These are phyloP conservation scores for Cinclus cinclus DNA, from an alignment of 2,113 vertebrate genomes.

Conservation along the genomic window DNA sequence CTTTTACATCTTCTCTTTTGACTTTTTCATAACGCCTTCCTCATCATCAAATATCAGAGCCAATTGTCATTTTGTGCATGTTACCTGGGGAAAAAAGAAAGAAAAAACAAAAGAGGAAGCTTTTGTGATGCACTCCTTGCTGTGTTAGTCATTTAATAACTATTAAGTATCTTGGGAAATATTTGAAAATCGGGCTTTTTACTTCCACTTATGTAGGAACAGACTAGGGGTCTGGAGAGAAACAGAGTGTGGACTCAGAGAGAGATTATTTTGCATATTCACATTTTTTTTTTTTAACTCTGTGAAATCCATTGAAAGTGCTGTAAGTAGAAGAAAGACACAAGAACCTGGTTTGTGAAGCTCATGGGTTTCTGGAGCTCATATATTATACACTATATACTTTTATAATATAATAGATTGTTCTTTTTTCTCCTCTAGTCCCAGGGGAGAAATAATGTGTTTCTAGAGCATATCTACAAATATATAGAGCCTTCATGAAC, in stretches of 20 bases:
- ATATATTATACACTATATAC: too few species aligned
- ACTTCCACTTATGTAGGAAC: neutral
- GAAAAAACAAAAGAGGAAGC: fast-evolving
- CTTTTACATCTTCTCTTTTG: neutral
- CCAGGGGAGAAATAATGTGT: neutral
- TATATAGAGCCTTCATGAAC: neutral
- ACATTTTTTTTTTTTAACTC: neutral
- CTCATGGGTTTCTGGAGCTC: neutral
- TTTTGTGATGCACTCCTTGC: neutral
- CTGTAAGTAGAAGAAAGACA: neutral
- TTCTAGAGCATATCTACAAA: neutral
- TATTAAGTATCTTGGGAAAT: neutral
- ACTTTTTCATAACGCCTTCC: neutral
- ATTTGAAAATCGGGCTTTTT: neutral
- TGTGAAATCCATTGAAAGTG: neutral
- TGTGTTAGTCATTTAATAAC: neutral
- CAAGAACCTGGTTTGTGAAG: neutral
- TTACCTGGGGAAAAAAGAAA: fast-evolving
- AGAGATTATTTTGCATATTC: neutral
- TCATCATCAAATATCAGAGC: neutral
- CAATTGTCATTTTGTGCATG: neutral
- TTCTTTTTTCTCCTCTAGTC: neutral
- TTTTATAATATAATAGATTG: too few species aligned
- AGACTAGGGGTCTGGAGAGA: neutral
- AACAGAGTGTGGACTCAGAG: neutral